phyloP scores from a whole-genome alignment of 2,113 vertebrate species.

The Psophia crepitans region DNA sequence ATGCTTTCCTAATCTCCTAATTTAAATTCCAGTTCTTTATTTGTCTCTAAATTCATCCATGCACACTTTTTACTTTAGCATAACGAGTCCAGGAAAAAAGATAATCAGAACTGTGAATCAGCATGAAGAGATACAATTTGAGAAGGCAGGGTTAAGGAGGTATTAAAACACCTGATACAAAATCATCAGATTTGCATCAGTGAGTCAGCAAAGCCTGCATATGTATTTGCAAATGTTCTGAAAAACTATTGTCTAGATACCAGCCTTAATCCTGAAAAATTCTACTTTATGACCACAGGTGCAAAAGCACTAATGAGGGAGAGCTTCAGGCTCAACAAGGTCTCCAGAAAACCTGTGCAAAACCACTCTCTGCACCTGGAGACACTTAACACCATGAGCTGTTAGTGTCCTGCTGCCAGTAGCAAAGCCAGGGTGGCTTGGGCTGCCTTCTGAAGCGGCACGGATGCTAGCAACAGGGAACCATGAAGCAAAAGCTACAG shows the following conservation, averaged over 20 bases:
- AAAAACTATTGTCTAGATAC: not conserved
- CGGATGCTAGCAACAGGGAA: too few relatives aligned
- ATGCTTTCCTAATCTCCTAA: not conserved
- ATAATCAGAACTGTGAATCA: not conserved
- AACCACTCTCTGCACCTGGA: not conserved
- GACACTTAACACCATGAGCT: rapidly evolving
- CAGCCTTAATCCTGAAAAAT: not conserved
- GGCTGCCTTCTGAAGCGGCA: not conserved
- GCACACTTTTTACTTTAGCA: not conserved
- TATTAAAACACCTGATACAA: not conserved
- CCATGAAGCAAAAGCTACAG: not conserved
- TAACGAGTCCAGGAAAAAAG: not conserved
- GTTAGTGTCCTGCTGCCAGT: not conserved
- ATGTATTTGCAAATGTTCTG: rapidly evolving
- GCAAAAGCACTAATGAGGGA: not conserved
- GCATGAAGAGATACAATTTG: not conserved
- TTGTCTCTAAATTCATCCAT: not conserved
- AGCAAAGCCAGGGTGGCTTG: not conserved
- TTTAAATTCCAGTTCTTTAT: not conserved
- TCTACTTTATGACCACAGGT: not conserved
- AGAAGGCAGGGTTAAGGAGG: not conserved
- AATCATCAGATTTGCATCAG: not conserved
- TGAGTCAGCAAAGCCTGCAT: not conserved
- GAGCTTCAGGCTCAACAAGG: not conserved
- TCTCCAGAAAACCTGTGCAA: not conserved